These are phyloP conservation scores for Achlya flavicornis DNA, from an alignment of 2,888 invertebrate genomes.

Conservation along the genomic window DNA sequence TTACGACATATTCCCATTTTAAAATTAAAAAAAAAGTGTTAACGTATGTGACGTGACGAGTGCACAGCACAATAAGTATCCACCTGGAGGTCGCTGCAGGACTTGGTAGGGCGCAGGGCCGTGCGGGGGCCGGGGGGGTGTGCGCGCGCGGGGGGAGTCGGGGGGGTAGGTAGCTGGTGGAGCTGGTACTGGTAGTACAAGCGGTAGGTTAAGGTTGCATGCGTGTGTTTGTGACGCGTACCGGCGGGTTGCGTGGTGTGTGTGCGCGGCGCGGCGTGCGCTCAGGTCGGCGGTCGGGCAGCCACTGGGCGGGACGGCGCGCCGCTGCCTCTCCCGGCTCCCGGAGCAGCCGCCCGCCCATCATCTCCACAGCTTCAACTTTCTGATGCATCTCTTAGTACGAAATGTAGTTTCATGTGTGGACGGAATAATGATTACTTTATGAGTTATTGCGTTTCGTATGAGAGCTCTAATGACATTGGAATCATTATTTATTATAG, in stretches of 20 bases:
- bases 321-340: conserved; percentile 67
- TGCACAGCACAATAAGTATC: conserved; percentile 62
- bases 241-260: conserved; percentile 73
- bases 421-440: conserved; percentile 13
- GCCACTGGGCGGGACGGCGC: conserved; percentile 70
- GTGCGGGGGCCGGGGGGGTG: conserved; percentile 21
- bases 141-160: conserved; percentile 23
- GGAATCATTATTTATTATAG: not conserved
- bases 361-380: conserved; percentile 44
- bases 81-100: conserved; percentile 44
- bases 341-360: conserved; percentile 65
- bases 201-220: conserved; percentile 49
- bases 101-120: conserved; percentile 31
- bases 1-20: conserved; percentile 29
- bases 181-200: conserved; percentile 16
- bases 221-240: conserved; percentile 75
- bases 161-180: conserved; percentile 20
- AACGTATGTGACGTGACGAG: conserved; percentile 43
- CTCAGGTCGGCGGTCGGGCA: conserved; percentile 74
- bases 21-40: conserved; percentile 26
- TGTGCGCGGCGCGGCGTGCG: conserved; percentile 77
- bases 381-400: conserved; percentile 53
- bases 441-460: conserved; percentile 3
- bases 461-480: not conserved
- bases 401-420: conserved; percentile 7